Conservation (phyloP, 2,888 invertebrate genomes). For the Podabrus alpinus region DNA sequence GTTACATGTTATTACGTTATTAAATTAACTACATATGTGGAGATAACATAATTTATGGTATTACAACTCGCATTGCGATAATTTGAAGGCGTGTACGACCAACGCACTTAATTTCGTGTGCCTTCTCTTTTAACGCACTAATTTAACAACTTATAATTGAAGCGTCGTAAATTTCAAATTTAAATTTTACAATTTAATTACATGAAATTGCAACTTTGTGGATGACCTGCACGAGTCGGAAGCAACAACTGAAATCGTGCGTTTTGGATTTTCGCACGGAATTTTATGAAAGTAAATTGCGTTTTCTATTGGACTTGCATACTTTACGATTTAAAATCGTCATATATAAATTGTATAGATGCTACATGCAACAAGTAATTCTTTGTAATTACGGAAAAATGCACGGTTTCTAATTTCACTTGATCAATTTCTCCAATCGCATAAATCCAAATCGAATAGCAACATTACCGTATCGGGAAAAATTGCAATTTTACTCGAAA, state of each 20-base stretch:
- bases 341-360: neutral
- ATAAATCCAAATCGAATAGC: neutral
- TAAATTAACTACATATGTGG: neutral
- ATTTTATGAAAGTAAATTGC: neutral
- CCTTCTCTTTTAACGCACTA: neutral
- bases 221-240: neutral
- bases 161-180: neutral
- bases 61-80: neutral
- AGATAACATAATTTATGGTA: neutral
- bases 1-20: conserved; percentile 16
- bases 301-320: neutral
- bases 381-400: neutral
- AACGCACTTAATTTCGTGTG: neutral
- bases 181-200: neutral
- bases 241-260: neutral
- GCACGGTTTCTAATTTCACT: conserved; percentile 10
- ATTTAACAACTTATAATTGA: neutral
- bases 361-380: conserved; percentile 1
- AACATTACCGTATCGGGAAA: neutral
- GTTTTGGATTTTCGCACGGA: neutral
- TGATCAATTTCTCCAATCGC: neutral
- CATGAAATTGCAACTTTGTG: neutral
- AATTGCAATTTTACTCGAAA: neutral
- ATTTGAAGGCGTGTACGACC: neutral
- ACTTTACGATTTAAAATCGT: neutral